Evolutionary conservation across 2,113 vertebrate genomes (phyloP).

Genomic region (Oxygymnocypris stewartii): DNA sequence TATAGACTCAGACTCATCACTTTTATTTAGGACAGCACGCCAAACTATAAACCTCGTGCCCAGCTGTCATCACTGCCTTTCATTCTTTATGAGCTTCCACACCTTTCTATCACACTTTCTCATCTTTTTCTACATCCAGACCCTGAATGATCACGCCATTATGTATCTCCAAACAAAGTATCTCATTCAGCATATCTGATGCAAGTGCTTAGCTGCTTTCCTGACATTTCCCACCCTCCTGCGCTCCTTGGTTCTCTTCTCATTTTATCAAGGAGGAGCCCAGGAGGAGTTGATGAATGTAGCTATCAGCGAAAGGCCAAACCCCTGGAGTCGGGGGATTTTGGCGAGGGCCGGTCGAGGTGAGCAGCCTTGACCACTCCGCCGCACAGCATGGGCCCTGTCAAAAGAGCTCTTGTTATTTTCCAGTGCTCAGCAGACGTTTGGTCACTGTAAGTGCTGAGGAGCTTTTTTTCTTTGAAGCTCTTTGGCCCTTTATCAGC

Average conservation of each 20-base stretch:
- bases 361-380: conserved; percentile 22
- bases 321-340: conserved; percentile 44
- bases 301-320: conserved; percentile 33
- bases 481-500: conserved; percentile 69
- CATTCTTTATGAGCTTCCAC: conserved; percentile 2
- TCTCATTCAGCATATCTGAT: neutral
- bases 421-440: conserved; percentile 63
- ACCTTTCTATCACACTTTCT: neutral
- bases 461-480: conserved; percentile 56
- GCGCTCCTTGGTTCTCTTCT: conserved; percentile 15
- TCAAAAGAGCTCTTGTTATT: conserved; percentile 72
- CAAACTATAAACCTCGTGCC: neutral
- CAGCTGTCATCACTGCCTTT: conserved; percentile 32
- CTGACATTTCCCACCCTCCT: neutral
- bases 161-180: conserved; percentile 1
- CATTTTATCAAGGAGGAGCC: conserved; percentile 28
- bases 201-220: conserved; percentile 22
- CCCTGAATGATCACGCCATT: neutral
- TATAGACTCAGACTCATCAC: conserved; percentile 7
- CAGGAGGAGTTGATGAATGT: conserved; percentile 48
- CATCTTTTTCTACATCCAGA: conserved; percentile 9
- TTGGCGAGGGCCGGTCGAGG: conserved; percentile 51
- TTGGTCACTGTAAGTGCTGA: conserved; percentile 63
- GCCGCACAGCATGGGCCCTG: conserved; percentile 41
- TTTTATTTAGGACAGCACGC: neutral